These are phyloP conservation scores for Tapirus indicus DNA, from an alignment of 2,797 vertebrate genomes.

Conservation along the genomic window DNA sequence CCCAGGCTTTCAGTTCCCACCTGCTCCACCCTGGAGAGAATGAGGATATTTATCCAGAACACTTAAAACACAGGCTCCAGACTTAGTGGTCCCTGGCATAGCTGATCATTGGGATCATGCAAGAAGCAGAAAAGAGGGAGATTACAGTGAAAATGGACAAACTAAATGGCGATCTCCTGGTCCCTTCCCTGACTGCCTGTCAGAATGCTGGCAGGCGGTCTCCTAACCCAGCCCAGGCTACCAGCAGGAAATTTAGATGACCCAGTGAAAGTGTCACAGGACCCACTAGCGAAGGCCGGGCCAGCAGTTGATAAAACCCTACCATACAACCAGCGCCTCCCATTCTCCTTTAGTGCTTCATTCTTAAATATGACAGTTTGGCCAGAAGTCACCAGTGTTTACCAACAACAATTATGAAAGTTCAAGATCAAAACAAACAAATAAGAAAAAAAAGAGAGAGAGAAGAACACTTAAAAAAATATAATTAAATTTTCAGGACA, in stretches of 20 bases:
- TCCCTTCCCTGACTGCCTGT: not conserved
- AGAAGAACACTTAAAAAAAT: not conserved
- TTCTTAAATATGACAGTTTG: not conserved
- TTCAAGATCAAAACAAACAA: not conserved
- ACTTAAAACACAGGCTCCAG: not conserved
- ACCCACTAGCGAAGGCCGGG: not conserved
- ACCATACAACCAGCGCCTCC: not conserved
- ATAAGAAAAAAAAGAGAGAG: not conserved
- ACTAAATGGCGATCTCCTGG: not conserved
- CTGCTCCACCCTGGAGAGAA: not conserved
- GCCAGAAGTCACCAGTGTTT: not conserved
- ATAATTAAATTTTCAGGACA: not conserved
- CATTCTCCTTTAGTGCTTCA: not conserved
- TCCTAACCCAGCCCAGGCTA: not conserved
- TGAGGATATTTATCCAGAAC: not conserved
- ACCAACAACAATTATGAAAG: not conserved
- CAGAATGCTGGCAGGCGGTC: not conserved
- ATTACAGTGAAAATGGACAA: not conserved
- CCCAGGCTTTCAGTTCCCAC: not conserved
- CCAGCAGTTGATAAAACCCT: not conserved
- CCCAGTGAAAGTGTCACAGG: not conserved
- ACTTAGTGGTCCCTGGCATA: not conserved
- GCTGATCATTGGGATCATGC: not conserved
- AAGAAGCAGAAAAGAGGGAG: not conserved
- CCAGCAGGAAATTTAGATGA: not conserved